A percentile compares a stretch with the other conserved stretches of the same genome.
Conservation (phyloP, 2,888 invertebrate genomes). For the Ophion costatus region DNA sequence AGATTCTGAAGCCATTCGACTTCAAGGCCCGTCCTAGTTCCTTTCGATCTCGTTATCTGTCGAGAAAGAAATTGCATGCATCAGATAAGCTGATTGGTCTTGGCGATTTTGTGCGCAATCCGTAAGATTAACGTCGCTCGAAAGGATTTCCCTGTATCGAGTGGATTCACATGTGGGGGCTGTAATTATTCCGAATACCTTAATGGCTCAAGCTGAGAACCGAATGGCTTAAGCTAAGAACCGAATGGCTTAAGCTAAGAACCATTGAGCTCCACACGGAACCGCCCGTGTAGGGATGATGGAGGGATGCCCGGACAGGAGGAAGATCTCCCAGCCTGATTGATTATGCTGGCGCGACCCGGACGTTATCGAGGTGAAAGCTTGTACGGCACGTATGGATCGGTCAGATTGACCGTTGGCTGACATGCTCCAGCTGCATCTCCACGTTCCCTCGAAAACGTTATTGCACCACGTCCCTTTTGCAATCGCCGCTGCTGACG, state of each 20-base stretch:
- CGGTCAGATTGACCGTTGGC: conserved; percentile 57
- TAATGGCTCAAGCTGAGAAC: no score
- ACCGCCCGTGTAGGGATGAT: conserved; percentile 39
- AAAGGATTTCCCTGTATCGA: neutral
- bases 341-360: conserved; percentile 77
- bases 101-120: no score
- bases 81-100: no score
- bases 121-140: no score
- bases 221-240: no score
- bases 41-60: no score
- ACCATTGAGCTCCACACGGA: neutral
- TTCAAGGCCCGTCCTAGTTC: no score
- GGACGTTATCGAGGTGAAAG: conserved; percentile 72
- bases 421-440: conserved; percentile 68
- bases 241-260: neutral
- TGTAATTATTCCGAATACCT: no score
- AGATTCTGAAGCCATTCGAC: no score
- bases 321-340: conserved; percentile 73
- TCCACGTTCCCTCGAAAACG: conserved; percentile 42
- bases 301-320: conserved; percentile 25
- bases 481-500: conserved; percentile 11
- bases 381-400: conserved; percentile 49
- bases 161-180: no score
- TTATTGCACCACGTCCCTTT: conserved; percentile 64
- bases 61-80: no score